These are phyloP conservation scores for Psix sp. DNA, from an alignment of 1,140 invertebrate species.

Conservation along the genomic window DNA sequence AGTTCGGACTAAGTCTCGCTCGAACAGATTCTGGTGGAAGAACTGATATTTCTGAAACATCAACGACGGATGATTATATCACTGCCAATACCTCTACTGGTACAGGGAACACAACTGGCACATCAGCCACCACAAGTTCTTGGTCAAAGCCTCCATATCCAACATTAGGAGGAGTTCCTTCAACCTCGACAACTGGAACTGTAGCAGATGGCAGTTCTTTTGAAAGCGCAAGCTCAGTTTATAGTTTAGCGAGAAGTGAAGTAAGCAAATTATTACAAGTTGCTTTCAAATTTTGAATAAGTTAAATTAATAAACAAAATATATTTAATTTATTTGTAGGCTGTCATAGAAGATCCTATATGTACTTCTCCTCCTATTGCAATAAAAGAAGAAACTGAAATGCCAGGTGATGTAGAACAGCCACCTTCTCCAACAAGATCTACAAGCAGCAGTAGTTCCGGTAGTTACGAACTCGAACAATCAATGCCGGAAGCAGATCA, in stretches of 20 bases:
- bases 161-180: conserved; percentile 69
- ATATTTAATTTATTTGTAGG: conserved; percentile 53
- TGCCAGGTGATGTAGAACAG: conserved; percentile 60
- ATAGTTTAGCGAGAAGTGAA: conserved; percentile 85
- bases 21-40: conserved; percentile 85
- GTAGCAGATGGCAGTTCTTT: conserved; percentile 86
- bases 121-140: conserved; percentile 72
- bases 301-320: neutral
- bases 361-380: conserved; percentile 64
- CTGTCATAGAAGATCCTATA: conserved; percentile 70
- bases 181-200: conserved; percentile 77
- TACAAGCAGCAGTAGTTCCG: conserved; percentile 78
- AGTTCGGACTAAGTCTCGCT: conserved; percentile 75
- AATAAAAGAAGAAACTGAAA: conserved; percentile 70
- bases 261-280: conserved; percentile 59
- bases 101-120: conserved; percentile 78
- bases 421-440: conserved; percentile 68
- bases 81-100: conserved; percentile 90
- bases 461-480: conserved; percentile 76
- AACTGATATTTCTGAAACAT: conserved; percentile 89
- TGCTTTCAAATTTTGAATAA: neutral
- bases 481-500: conserved; percentile 67
- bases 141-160: conserved; percentile 70
- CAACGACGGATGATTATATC: conserved; percentile 91
- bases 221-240: conserved; percentile 87